Percentiles rank a stretch among this genome's conserved stretches.
These are phyloP conservation scores for Ormia ochracea DNA, from an alignment of 2,888 invertebrate genomes.

Conservation along the genomic window DNA sequence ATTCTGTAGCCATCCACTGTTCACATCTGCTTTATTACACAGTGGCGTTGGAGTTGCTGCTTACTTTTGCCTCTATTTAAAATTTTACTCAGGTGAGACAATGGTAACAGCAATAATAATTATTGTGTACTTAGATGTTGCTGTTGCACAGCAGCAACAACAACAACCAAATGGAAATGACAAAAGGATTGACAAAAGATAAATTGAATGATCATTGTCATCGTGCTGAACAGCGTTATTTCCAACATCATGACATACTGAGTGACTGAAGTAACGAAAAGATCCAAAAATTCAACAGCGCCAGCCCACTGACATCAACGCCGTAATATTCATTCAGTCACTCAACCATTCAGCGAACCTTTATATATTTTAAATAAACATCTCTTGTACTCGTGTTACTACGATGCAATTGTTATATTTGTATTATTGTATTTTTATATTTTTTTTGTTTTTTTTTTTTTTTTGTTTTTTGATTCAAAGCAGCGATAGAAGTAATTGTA, in stretches of 20 bases:
- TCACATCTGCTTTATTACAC: slow-evolving; percentile 12
- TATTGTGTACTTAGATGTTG: slow-evolving; percentile 12
- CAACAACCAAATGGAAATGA: background rate
- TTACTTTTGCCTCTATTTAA: slow-evolving; percentile 67
- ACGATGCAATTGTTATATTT: slow-evolving; percentile 17
- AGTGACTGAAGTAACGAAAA: slow-evolving; percentile 3
- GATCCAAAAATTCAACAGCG: slow-evolving; percentile 25
- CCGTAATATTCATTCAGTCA: slow-evolving; percentile 33
- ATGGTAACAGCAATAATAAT: slow-evolving; percentile 28
- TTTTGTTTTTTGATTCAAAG: background rate
- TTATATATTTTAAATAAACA: slow-evolving; percentile 24
- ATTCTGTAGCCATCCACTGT: slow-evolving; percentile 16
- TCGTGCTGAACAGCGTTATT: slow-evolving; percentile 65
- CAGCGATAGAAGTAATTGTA: too few species aligned
- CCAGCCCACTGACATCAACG: slow-evolving; percentile 20
- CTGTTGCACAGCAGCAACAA: slow-evolving; percentile 9
- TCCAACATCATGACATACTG: slow-evolving; percentile 20
- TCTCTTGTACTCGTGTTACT: background rate
- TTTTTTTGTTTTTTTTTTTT: background rate
- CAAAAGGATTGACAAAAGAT: slow-evolving; percentile 46
- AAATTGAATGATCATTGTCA: slow-evolving; percentile 65
- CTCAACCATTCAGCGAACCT: slow-evolving; percentile 39
- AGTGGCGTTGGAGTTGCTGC: slow-evolving; percentile 12
- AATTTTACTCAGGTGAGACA: slow-evolving; percentile 66
- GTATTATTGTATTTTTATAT: background rate